Percentiles rank a stretch among this genome's conserved stretches.
phyloP scores from a whole-genome alignment of 64 coral and sea anemone genomes.

The Hydrozoanthus tunicans region DNA sequence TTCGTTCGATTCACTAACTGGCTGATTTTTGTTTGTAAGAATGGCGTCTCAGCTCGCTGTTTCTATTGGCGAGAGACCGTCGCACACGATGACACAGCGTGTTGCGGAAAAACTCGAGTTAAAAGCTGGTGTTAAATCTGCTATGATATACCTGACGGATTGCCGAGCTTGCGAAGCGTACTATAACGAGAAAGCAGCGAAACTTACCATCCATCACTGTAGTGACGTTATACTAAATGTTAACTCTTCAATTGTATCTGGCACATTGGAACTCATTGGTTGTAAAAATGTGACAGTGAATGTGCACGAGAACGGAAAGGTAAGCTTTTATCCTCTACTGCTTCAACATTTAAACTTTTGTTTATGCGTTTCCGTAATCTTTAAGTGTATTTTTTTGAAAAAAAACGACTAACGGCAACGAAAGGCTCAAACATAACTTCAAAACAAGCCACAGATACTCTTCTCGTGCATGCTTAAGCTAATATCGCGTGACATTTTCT shows the following conservation, averaged over 20 bases:
- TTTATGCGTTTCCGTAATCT: background rate
- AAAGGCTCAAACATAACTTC: background rate
- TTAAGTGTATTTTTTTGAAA: background rate
- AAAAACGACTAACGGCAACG: background rate
- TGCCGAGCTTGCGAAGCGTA: slow-evolving; percentile 14
- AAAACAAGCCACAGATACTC: background rate
- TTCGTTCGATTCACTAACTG: background rate
- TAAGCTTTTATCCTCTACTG: background rate
- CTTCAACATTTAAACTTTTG: background rate
- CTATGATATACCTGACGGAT: slow-evolving; percentile 46
- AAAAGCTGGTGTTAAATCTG: slow-evolving; percentile 33
- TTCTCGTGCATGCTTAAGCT: no score
- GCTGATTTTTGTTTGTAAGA: background rate
- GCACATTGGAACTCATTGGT: slow-evolving; percentile 38
- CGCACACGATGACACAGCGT: slow-evolving; percentile 48
- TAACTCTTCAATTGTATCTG: slow-evolving; percentile 48
- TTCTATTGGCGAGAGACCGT: slow-evolving; percentile 34
- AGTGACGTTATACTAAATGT: slow-evolving; percentile 49
- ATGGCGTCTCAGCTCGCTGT: slow-evolving; percentile 17
- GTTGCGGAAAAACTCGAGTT: slow-evolving; percentile 38
- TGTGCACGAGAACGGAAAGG: slow-evolving; percentile 30
- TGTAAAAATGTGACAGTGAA: slow-evolving; percentile 45
- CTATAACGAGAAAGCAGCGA: slow-evolving; percentile 40
- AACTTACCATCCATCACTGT: slow-evolving; percentile 52
- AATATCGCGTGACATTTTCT: no score